Evolutionary conservation across 2,113 vertebrate genomes (phyloP).

Genomic region (Benitochromis conjunctus): DNA sequence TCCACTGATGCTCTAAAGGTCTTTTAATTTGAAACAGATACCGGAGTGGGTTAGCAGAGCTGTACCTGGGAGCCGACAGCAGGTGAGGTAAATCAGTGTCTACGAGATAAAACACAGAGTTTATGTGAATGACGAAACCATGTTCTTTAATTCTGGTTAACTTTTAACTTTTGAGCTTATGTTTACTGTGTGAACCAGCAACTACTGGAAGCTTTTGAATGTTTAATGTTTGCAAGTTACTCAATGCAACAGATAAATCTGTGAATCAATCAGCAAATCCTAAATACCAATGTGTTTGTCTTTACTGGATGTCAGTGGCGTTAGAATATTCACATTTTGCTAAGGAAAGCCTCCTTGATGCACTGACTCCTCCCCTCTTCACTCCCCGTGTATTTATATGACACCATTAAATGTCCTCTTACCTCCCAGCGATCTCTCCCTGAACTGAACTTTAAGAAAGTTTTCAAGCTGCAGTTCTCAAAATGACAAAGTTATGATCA

Average conservation of each 20-base stretch:
- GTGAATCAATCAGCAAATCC: background rate
- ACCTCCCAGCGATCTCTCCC: background rate
- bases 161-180: background rate
- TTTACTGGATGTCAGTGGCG: fast-evolving
- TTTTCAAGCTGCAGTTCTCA: background rate
- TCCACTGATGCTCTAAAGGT: background rate
- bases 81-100: fast-evolving
- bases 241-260: background rate
- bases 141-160: background rate
- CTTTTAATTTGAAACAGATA: background rate
- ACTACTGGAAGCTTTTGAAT: background rate
- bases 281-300: background rate
- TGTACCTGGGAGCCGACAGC: background rate
- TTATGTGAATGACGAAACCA: background rate
- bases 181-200: background rate
- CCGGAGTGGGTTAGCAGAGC: background rate
- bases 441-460: background rate
- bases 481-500: background rate
- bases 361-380: background rate
- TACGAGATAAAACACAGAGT: fast-evolving
- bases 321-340: background rate
- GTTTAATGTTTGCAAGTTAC: background rate
- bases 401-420: background rate
- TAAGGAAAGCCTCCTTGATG: background rate
- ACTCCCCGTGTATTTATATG: background rate